Conservation (phyloP, 2,113 vertebrate genomes). For the Leuciscus idus region DNA sequence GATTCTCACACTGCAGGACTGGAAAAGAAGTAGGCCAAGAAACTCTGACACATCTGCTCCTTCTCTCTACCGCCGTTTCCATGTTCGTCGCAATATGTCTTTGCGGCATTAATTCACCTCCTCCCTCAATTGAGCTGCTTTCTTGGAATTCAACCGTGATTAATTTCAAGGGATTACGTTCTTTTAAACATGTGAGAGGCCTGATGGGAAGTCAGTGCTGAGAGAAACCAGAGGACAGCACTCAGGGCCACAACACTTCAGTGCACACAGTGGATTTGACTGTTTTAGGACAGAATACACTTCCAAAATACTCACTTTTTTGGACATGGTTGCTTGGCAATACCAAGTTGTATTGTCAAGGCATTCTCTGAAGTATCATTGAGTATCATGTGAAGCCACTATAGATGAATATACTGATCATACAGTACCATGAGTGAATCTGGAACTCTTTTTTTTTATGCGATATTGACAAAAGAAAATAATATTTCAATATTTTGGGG, state of each 20-base stretch:
- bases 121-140: constrained; percentile 25
- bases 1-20: constrained; percentile 55
- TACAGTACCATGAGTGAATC: no score
- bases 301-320: not conserved
- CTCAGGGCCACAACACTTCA: constrained; percentile 12
- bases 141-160: constrained; percentile 37
- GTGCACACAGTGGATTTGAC: not conserved
- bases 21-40: constrained; percentile 57
- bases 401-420: no score
- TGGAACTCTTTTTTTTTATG: no score
- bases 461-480: no score
- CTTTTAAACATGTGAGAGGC: constrained; percentile 48
- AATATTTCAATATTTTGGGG: no score
- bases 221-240: constrained; percentile 43
- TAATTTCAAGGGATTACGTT: constrained; percentile 57
- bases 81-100: constrained; percentile 46
- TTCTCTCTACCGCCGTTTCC: constrained; percentile 36
- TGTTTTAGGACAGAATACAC: not conserved
- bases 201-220: constrained; percentile 35
- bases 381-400: not conserved
- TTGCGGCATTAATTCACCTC: constrained; percentile 29
- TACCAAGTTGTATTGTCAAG: not conserved
- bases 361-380: not conserved
- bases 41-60: constrained; percentile 58
- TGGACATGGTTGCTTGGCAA: not conserved